These are phyloP conservation scores for Petrosia ficiformis DNA, from an alignment of 37 sponge, comb jelly and placozoan genomes.

Conservation along the genomic window DNA sequence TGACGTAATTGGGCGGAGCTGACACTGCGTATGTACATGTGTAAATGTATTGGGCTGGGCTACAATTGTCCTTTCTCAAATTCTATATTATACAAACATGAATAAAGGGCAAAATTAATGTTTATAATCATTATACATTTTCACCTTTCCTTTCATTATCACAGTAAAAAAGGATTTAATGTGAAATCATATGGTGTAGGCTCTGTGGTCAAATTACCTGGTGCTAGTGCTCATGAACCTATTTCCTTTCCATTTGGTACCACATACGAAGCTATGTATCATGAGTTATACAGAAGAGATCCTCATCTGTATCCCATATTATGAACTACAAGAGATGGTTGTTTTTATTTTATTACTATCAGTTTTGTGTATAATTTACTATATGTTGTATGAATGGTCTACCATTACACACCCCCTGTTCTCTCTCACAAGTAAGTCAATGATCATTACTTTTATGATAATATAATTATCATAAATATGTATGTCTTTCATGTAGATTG, in stretches of 20 bases:
- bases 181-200: slow-evolving; percentile 95
- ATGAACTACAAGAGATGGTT: no score
- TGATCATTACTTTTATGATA: no score
- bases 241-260: slow-evolving; percentile 86
- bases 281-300: slow-evolving; percentile 77
- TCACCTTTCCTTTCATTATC: slow-evolving; percentile 19
- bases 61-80: no score
- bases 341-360: no score
- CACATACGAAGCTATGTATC: slow-evolving; percentile 89
- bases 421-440: no score
- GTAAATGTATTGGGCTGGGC: no score
- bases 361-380: background rate
- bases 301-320: slow-evolving; percentile 72
- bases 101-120: background rate
- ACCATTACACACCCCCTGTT: background rate
- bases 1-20: no score
- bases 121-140: background rate
- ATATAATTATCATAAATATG: no score
- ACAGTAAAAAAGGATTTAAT: slow-evolving; percentile 89
- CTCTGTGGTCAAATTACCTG: slow-evolving; percentile 88
- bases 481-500: no score
- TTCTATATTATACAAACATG: no score
- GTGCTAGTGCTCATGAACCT: slow-evolving; percentile 71
- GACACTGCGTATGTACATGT: no score
- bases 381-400: background rate